These are phyloP conservation scores for Brachyrhaphis roseni DNA, from an alignment of 2,797 vertebrate species.

Conservation along the genomic window DNA sequence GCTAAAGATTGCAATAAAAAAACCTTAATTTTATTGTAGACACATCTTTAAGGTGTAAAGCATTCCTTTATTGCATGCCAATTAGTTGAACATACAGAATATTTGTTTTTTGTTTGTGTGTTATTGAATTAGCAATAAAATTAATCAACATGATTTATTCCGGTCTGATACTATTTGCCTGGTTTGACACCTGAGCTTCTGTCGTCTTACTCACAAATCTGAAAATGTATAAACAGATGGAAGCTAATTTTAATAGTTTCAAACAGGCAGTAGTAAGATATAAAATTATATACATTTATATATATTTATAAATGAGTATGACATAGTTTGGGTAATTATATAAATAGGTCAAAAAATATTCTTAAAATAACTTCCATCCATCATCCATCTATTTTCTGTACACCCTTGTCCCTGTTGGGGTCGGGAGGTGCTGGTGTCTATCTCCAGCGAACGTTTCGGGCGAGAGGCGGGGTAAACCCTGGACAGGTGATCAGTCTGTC, in stretches of 20 bases:
- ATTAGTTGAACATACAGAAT: neutral
- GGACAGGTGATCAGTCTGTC: no score
- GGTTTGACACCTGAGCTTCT: neutral
- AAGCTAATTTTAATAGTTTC: neutral
- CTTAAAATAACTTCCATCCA: no score
- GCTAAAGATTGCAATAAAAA: neutral
- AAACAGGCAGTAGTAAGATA: neutral
- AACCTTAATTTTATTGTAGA: no score
- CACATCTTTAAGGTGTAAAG: neutral
- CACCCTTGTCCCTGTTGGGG: no score
- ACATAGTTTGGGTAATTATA: neutral
- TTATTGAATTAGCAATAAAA: neutral
- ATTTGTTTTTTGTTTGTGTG: neutral
- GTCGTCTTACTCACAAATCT: neutral
- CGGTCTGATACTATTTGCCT: neutral
- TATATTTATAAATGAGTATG: neutral
- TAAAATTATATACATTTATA: no score
- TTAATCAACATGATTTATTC: neutral
- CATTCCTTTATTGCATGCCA: neutral
- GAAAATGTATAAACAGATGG: neutral
- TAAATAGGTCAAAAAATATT: neutral
- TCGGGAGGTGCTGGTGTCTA: no score
- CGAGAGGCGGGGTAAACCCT: no score
- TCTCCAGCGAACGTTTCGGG: no score
- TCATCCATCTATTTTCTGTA: no score